Evolutionary conservation across 2,888 invertebrate genomes (phyloP).

Genomic region (Pollenia amentaria): DNA sequence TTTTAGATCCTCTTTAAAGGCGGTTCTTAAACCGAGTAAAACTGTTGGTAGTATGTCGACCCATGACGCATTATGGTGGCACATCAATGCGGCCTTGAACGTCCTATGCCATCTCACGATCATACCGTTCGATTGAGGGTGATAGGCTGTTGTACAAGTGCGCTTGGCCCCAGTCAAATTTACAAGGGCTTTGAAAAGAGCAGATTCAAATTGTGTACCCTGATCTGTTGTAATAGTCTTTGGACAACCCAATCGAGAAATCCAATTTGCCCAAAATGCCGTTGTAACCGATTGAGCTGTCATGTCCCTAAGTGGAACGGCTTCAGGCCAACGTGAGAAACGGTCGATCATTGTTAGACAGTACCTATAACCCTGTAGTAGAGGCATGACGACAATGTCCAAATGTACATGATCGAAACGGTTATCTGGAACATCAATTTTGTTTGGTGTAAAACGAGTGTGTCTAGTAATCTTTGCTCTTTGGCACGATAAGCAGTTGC

Average conservation of each 20-base stretch:
- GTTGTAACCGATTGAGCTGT: slow-evolving; percentile 2
- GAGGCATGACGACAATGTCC: slow-evolving; percentile 76
- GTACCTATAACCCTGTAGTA: slow-evolving; percentile 28
- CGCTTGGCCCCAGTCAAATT: slow-evolving; percentile 52
- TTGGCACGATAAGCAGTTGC: slow-evolving; percentile 56
- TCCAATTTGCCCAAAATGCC: slow-evolving; percentile 19
- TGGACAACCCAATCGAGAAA: slow-evolving; percentile 18
- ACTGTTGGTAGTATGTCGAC: slow-evolving; percentile 36
- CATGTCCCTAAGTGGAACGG: slow-evolving; percentile 18
- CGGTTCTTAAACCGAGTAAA: slow-evolving; percentile 14
- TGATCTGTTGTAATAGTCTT: slow-evolving; percentile 42
- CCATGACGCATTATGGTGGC: slow-evolving; percentile 41
- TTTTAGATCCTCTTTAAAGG: slow-evolving; percentile 33
- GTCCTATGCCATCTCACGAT: slow-evolving; percentile 70
- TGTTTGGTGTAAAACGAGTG: slow-evolving; percentile 18
- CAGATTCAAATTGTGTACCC: slow-evolving; percentile 59
- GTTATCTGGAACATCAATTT: slow-evolving; percentile 45
- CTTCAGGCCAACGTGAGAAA: slow-evolving; percentile 27
- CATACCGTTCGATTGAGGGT: slow-evolving; percentile 63
- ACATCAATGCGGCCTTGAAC: slow-evolving; percentile 66
- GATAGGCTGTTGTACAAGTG: slow-evolving; percentile 65
- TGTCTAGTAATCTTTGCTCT: slow-evolving; percentile 31
- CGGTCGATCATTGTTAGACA: slow-evolving; percentile 17
- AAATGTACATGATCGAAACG: slow-evolving; percentile 82
- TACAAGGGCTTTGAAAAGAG: slow-evolving; percentile 43